Percentiles rank a stretch among this genome's conserved stretches.
Evolutionary conservation across 2,113 vertebrate genomes (phyloP).

Genomic region (Odontesthes bonariensis): DNA sequence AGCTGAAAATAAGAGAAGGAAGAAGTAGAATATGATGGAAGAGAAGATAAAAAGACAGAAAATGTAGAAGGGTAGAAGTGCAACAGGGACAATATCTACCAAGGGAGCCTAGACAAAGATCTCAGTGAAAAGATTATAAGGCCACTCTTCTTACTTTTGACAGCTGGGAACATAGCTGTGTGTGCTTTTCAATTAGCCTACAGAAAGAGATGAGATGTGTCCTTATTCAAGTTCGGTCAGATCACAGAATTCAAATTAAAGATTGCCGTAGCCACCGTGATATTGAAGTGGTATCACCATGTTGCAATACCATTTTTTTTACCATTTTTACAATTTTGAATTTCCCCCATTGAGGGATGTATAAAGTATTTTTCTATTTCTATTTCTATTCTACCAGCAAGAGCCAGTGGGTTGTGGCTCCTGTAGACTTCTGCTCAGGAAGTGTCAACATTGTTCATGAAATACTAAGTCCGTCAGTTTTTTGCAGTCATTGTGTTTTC

Average conservation of each 20-base stretch:
- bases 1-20: neutral
- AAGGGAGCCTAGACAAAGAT: conserved; percentile 16
- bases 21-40: conserved; percentile 2
- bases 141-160: conserved; percentile 1
- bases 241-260: neutral
- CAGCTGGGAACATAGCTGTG: neutral
- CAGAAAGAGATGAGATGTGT: neutral
- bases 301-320: too few species aligned
- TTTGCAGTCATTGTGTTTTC: too few species aligned
- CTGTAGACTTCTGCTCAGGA: neutral
- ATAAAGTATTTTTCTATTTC: too few species aligned
- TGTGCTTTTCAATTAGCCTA: conserved; percentile 10
- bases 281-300: neutral
- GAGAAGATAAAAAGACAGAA: neutral
- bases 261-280: neutral
- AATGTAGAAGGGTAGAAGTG: neutral
- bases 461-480: too few species aligned
- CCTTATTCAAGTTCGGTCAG: neutral
- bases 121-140: conserved; percentile 1
- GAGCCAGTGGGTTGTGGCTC: neutral
- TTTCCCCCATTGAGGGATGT: too few species aligned
- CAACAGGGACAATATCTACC: neutral
- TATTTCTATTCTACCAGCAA: too few species aligned
- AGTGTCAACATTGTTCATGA: neutral
- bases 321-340: too few species aligned